Conservation (phyloP, 2,797 vertebrate genomes). For the Holocentrus rufus region DNA sequence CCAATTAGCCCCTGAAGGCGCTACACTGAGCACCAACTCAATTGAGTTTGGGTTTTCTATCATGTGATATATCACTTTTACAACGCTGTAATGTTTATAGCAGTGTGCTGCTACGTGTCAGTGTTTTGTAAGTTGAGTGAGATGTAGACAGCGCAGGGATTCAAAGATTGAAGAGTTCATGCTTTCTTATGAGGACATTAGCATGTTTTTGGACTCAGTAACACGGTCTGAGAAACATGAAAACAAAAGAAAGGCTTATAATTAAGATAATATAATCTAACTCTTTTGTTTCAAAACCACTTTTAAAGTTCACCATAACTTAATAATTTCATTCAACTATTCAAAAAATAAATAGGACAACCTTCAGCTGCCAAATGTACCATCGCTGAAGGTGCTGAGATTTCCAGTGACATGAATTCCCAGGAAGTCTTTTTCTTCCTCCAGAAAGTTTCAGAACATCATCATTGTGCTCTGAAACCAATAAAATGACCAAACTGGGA, state of each 20-base stretch:
- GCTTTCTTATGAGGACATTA: conserved; percentile 4
- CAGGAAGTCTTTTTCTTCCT: neutral
- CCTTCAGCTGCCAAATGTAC: too few species aligned
- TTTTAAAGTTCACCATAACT: neutral
- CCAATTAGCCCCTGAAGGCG: conserved; percentile 84
- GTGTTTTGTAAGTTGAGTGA: conserved; percentile 36
- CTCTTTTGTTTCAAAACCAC: too few species aligned
- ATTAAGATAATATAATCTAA: neutral
- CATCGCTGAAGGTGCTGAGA: neutral
- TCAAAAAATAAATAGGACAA: too few species aligned
- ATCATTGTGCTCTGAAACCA: conserved; percentile 9
- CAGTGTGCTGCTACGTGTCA: conserved; percentile 60
- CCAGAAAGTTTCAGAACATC: neutral
- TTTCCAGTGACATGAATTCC: conserved; percentile 1
- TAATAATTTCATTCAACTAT: neutral
- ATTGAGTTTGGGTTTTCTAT: conserved; percentile 75
- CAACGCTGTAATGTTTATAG: conserved; percentile 64
- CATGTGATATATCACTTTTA: conserved; percentile 77
- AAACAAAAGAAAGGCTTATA: neutral
- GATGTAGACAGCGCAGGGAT: conserved; percentile 50
- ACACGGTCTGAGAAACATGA: neutral
- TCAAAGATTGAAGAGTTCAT: neutral
- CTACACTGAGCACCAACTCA: conserved; percentile 73
- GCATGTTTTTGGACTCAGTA: neutral
- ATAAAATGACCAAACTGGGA: conserved; percentile 7